Base-by-base conservation (phyloP, 2,888 invertebrate genomes). In the Trissolcus japonicus region DNA sequence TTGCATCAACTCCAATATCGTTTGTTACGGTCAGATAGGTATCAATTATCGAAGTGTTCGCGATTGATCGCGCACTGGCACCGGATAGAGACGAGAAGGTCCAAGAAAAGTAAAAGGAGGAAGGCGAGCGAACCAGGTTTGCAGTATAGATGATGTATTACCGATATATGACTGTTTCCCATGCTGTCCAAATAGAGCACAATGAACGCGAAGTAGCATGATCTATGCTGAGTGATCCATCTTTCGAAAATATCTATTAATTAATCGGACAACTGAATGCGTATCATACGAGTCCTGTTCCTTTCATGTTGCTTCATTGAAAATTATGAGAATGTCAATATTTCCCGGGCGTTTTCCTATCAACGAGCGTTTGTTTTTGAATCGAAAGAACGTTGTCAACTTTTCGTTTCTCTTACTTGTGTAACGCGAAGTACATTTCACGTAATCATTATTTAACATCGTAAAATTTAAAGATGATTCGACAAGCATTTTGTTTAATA, bases 121-220 rank as follows among this genome's bases (percentile, higher is more conserved):
- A 78, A 78, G 75, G 56, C 68, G 60, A 56, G 53, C 29, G 19
- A 57, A 54, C 53, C 54, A 2, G 57, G 55, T 48, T 65, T 67
- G 73, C 54, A 59, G 78, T 74, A 80, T 75, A 68, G 72, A 78
- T 76, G 78, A 81, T 83, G 82, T 82, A 82, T 83, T 83, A 65
- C 65, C 50, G 60, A 76, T 76, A 60, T 69, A 83, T 80, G 78
- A 80, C 78, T 78, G 78, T 84, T 76, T 84, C 83, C 81, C 83
- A 83, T 84, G 83, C 81, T 81, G 82, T 83, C 82, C 82, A 82
- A 81, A 82, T 78, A 78, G 80, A 80, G 76, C 79, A 71, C 51
- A 73, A 72, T 68, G 66, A 69, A 35, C 11, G 53, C 59, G 51
- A 62, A 60, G 62, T 68, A 59, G 53, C 68, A 73, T 76, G 69